A percentile compares a stretch with the other conserved stretches of the same genome.
phyloP scores from a whole-genome alignment of 2,797 vertebrate species.

The Emydoidea blandingii region DNA sequence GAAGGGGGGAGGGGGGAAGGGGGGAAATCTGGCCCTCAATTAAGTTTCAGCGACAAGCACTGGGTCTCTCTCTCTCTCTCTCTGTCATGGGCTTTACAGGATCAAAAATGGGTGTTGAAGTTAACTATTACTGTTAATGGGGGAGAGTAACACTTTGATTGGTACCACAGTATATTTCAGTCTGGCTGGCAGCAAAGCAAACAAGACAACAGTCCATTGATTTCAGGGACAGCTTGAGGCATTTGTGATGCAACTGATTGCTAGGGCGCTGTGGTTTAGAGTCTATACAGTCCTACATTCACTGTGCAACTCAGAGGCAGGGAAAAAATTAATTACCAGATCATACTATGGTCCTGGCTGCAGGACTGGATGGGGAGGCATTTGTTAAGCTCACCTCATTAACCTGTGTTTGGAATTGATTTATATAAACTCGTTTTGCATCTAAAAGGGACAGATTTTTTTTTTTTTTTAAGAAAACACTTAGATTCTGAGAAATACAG shows the following conservation, averaged over 20 bases:
- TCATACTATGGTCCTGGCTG: not conserved
- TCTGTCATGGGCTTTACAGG: not conserved
- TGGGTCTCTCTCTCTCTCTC: not conserved
- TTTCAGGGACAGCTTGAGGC: not conserved
- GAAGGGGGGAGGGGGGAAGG: not conserved
- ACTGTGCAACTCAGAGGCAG: not conserved
- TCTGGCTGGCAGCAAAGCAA: not conserved
- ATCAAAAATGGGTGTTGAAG: not conserved
- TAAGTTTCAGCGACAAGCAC: accelerated
- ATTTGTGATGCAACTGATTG: not conserved
- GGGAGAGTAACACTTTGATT: accelerated
- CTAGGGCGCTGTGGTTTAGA: not conserved
- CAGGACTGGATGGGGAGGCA: not conserved
- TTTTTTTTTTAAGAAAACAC: not conserved
- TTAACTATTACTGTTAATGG: no score
- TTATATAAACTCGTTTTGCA: not conserved
- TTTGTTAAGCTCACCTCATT: not conserved
- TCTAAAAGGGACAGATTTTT: not conserved
- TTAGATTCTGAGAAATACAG: not conserved
- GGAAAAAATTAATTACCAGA: not conserved
- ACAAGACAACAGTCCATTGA: not conserved
- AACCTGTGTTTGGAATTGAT: not conserved
- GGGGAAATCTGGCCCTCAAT: not conserved
- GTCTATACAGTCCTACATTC: not conserved
- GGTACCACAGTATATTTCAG: accelerated